Percentiles rank a stretch among this genome's conserved stretches.
phyloP scores from a whole-genome alignment of 2,888 invertebrate species.

The Ophion ellenae region DNA sequence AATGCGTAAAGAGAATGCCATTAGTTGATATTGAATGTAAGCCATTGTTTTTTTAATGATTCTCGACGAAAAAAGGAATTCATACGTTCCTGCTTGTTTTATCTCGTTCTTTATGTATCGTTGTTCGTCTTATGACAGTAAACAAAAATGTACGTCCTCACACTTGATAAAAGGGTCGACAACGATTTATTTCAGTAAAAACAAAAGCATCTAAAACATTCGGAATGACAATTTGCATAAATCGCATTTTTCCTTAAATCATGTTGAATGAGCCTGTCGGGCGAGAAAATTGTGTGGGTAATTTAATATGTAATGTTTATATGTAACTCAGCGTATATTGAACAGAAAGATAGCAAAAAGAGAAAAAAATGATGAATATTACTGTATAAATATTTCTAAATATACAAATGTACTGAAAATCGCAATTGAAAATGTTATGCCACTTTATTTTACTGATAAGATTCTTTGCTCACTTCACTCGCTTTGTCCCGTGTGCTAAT shows the following conservation, averaged over 20 bases:
- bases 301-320: slow-evolving; percentile 74
- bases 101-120: slow-evolving; percentile 57
- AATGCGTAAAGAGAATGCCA: slow-evolving; percentile 60
- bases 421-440: background rate
- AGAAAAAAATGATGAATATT: slow-evolving; percentile 66
- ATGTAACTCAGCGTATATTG: slow-evolving; percentile 82
- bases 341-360: slow-evolving; percentile 64
- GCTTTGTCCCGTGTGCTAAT: slow-evolving; percentile 29
- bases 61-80: slow-evolving; percentile 15
- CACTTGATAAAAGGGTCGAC: slow-evolving; percentile 50
- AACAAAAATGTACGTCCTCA: slow-evolving; percentile 34
- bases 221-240: slow-evolving; percentile 70
- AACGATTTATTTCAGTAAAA: slow-evolving; percentile 1
- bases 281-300: slow-evolving; percentile 77
- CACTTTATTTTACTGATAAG: background rate
- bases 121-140: slow-evolving; percentile 59
- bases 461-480: slow-evolving; percentile 1
- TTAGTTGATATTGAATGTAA: slow-evolving; percentile 51
- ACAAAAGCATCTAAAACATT: slow-evolving; percentile 62
- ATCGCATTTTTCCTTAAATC: slow-evolving; percentile 68
- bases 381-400: slow-evolving; percentile 83
- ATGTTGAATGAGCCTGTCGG: slow-evolving; percentile 72
- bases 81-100: slow-evolving; percentile 48
- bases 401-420: slow-evolving; percentile 78
- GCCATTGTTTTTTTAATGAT: slow-evolving; percentile 16